Base-by-base conservation (phyloP, 2,113 vertebrate species). In the Mohoua ochrocephala region DNA sequence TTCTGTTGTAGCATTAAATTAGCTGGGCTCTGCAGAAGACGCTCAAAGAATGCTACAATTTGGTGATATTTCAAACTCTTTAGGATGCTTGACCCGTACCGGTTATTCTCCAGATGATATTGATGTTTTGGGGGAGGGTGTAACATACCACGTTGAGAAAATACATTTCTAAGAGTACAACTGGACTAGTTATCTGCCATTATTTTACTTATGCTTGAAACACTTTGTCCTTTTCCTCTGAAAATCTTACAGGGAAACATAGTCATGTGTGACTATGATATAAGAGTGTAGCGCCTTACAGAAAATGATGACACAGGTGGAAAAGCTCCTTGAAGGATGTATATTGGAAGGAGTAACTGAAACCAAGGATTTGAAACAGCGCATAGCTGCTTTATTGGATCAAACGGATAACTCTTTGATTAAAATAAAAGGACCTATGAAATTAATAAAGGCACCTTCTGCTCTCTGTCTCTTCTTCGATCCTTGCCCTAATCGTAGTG, bases 1-100 rank as follows among this genome's bases (percentile, higher is more conserved):
- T 94, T 93, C 87, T 86, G 61, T 89, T 94, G 83, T 93, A 88
- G 27, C 82, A 69, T 88, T 92, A 70, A 90, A 81, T 94, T 71
- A 81, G 60, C 64, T 78, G 45, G 33, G 28, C 15, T 91, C 31
- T 96, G 81, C 49, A 84, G 69, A 84, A 92, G 60, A 59, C 44
- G 21, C 28, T 64, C 73, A 41, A 81, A 88, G 53, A 76, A 79
- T 57, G 26, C 67, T 71, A 50, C 16, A 35, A 33, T 83, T 85
- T 82, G 63, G 10, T 91, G 30, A 44, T 67, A 42, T 54, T 94
- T 85, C 70, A 88, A 82, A 70, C 27, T 70, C 71, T 61, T 73
- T 17, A 26, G 16, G 56, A 50, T 4, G 1, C 47, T 78, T 2
- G 3, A 77, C 83, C 79, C 71, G 35, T 64, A 45, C 31, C 20